Conservation (phyloP, 2,113 vertebrate genomes). For the Stigmatopora argus region DNA sequence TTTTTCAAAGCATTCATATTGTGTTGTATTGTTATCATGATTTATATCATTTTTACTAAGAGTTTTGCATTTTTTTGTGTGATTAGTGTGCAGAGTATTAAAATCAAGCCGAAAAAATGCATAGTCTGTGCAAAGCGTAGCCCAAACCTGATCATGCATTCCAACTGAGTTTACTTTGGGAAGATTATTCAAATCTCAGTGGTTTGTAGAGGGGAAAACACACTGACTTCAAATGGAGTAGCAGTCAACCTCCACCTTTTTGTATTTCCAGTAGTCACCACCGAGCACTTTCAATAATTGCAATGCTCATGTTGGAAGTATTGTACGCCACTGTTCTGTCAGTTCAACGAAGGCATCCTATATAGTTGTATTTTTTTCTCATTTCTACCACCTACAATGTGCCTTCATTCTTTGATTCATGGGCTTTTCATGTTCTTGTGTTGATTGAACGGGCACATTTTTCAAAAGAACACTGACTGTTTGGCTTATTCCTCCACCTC, state of each 20-base stretch:
- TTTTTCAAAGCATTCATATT: too few relatives aligned
- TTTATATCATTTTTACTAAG: background rate
- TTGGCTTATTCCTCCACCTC: slow-evolving; percentile 33
- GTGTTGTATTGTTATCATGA: too few relatives aligned
- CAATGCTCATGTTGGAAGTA: background rate
- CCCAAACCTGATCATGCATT: background rate
- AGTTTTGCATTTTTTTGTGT: background rate
- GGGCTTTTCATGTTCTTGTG: slow-evolving; percentile 17
- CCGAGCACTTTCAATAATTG: background rate
- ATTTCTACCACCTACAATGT: background rate
- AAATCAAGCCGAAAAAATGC: background rate
- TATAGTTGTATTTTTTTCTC: background rate
- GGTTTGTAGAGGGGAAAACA: background rate
- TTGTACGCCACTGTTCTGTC: background rate
- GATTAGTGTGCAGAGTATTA: background rate
- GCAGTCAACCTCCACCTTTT: background rate
- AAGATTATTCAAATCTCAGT: background rate
- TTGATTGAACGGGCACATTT: slow-evolving; percentile 15
- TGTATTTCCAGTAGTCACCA: background rate
- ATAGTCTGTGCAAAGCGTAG: background rate
- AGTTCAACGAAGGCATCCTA: background rate
- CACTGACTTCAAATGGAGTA: too few relatives aligned
- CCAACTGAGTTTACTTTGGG: background rate
- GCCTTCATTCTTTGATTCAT: slow-evolving; percentile 13
- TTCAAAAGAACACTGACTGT: slow-evolving; percentile 38